Evolutionary conservation across 2,888 invertebrate species (phyloP), one percentile per base, ranked within the genome.

Genomic region (Sipunculus nudus): DNA sequence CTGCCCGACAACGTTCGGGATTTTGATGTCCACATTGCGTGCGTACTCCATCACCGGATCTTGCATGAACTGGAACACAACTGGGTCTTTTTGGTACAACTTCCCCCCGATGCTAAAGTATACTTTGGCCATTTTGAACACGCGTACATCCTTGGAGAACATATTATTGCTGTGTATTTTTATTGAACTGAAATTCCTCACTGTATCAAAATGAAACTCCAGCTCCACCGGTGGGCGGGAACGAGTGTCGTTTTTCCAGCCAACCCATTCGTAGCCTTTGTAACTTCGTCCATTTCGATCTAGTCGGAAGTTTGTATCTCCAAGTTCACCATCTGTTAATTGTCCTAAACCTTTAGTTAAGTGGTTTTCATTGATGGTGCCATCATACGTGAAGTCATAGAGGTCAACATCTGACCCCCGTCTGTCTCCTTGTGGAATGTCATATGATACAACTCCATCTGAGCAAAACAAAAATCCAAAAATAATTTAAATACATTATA

Each of bases 371-470:
- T 78, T 91, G 75, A 89, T 65, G 46, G 70, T 88, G 1, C 93
- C 93, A 83, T 95, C 95, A 85, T 95, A 95, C 29, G 90, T 89
- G 68, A 89, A 88, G 84, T 95, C 95, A 68, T 89, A 90, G 71
- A 95, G 89, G 79, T 93, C 92, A 84, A 92, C 88, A 50, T 89
- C 90, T 71, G 89, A 88, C 68, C 91, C 91, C 29, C 91, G 87
- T 77, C 90, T 89, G 85, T 93, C 91, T 19, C 95, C 94, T 81
- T 93, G 92, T 19, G 92, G 92, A 90, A 94, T 92, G 49, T 91
- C 89, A 85, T 96, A 96, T 62, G 92, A 89, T 29, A 93, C 87
- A 58, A 95, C 88, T 28, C 92, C 92, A 77, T 91, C 95, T 91
- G 87, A 26, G 82, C 78, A 35, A 10, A 39, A 35, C 53, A 32